These are phyloP conservation scores for Drosophila pallidifrons DNA, from an alignment of 1,140 invertebrate genomes.

Conservation along the genomic window DNA sequence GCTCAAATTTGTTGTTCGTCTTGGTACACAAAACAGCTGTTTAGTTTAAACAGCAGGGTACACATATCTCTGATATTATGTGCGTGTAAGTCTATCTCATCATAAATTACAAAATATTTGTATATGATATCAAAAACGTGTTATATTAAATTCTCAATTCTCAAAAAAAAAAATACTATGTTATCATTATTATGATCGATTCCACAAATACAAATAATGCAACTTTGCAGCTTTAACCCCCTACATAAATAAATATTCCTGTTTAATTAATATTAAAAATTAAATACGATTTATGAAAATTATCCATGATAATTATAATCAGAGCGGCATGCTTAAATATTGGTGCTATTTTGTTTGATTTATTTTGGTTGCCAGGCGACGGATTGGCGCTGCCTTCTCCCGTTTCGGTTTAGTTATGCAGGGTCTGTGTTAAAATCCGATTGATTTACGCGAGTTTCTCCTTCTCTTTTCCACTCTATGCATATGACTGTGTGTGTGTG, in stretches of 20 bases:
- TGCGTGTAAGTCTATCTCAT: no score
- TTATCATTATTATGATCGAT: no score
- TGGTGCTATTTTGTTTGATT: conserved; percentile 1
- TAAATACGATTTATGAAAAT: neutral
- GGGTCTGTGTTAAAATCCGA: conserved; percentile 31
- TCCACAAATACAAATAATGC: no score
- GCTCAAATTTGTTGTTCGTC: conserved; percentile 10
- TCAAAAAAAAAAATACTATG: no score
- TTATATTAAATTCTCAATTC: no score
- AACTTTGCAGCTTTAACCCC: no score
- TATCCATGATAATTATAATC: neutral
- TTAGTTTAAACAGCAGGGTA: neutral
- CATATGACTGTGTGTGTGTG: neutral
- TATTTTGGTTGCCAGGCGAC: conserved; percentile 26
- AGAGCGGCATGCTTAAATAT: neutral
- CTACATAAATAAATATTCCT: no score
- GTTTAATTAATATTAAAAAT: no score
- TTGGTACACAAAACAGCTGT: conserved; percentile 20
- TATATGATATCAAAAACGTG: no score
- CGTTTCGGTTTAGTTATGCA: conserved; percentile 10
- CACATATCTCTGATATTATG: neutral
- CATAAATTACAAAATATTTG: no score
- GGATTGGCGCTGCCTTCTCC: neutral
- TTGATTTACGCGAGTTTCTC: conserved; percentile 36
- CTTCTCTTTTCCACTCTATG: conserved; percentile 6